Evolutionary conservation across 2,888 invertebrate genomes (phyloP), one percentile per base, ranked within the genome.

Genomic region (Nomada flava): DNA sequence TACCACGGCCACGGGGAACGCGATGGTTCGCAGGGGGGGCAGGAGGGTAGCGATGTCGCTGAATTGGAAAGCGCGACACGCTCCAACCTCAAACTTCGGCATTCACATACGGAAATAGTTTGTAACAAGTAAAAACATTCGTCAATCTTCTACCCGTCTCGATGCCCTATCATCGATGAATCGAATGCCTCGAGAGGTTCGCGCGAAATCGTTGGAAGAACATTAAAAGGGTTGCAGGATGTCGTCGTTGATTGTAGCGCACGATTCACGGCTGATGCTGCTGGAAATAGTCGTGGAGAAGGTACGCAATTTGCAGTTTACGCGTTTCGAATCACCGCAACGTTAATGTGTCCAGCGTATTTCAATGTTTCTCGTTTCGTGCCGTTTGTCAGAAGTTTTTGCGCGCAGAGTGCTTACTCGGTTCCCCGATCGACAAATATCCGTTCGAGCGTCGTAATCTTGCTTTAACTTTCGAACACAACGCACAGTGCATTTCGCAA

Each of bases 241-340:
- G 93, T 90, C 92, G 26, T 87, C 90, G 4, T 67, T 93, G 50
- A 89, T 92, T n/a, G 80, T 92, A 5, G 82, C 88, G 3, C 88
- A 90, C 4, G 89, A 92, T 69, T 85, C 89, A 20, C 87, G 89
- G 50, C 76, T 93, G 5, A 90, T 93, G 88, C 91, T 93, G 92
- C 55, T 93, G 23, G 93, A 93, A 73, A 52, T 93, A 4, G 88
- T 84, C 0, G 87, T 93, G 11, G 82, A 91, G 64, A 92, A 92
- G 74, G 93, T 93, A 70, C 89, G 82, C 68, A 29, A 23, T 50
- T 67, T 63, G 59, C 62, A 75, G 18, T 26, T 55, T 2, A 55
- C 36, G 20, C 44, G 62, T 20, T 10, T 10, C 36, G 36, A 50
- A 64, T 64, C 50, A 10, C 11, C 5, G 47, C 18, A 15, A 3